These are phyloP conservation scores for Scatophagus argus DNA, from an alignment of 2,113 vertebrate species.

Conservation along the genomic window DNA sequence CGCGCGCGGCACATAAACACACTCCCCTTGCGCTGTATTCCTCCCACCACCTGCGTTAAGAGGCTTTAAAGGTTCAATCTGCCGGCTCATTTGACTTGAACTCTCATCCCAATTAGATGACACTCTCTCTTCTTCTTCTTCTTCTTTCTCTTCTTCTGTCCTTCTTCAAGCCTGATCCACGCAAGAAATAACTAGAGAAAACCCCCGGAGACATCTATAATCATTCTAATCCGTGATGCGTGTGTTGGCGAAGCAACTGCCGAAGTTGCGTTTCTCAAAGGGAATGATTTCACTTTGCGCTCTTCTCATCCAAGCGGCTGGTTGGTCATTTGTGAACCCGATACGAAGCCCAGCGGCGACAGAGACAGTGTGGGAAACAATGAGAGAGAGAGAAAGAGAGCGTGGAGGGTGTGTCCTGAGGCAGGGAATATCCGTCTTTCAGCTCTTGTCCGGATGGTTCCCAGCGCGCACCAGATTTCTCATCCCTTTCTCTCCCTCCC, in stretches of 20 bases:
- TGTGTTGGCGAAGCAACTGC: not conserved
- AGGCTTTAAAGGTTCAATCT: conserved; percentile 83
- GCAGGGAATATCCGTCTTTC: conserved; percentile 78
- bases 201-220: not conserved
- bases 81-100: conserved; percentile 81
- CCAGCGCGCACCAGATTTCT: conserved; percentile 42
- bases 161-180: conserved; percentile 31
- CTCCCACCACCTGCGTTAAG: conserved; percentile 80
- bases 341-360: conserved; percentile 63
- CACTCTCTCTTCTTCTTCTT: conserved; percentile 58
- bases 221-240: not conserved
- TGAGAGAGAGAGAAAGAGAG: conserved; percentile 51
- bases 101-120: conserved; percentile 82
- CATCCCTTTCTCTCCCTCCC: conserved; percentile 16
- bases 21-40: conserved; percentile 52
- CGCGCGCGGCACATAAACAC: conserved; percentile 48
- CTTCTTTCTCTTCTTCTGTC: conserved; percentile 45
- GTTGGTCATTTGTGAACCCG: conserved; percentile 59
- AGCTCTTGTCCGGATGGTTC: conserved; percentile 60
- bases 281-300: conserved; percentile 51
- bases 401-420: conserved; percentile 82
- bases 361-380: conserved; percentile 72
- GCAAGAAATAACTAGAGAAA: not conserved
- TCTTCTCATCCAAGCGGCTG: conserved; percentile 50
- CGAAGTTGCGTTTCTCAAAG: conserved; percentile 49